Base-by-base conservation (phyloP, 1,140 invertebrate species). In the Chrysopa pallens region DNA sequence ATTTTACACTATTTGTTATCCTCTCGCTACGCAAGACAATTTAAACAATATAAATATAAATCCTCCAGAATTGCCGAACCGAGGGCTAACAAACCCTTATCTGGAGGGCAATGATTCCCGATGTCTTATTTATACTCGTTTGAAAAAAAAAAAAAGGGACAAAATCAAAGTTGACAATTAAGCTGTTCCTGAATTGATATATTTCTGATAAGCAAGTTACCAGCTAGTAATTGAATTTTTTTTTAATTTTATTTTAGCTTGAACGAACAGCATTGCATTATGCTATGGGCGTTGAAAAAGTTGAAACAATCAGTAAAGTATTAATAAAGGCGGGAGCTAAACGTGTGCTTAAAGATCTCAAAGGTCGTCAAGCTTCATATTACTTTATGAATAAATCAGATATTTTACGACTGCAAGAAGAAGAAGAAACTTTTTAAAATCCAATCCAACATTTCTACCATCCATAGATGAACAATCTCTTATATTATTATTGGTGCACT, bases 351-450 rank as follows among this genome's bases (percentile, higher is more conserved):
- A 88, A 88, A 60, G 88, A 92, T 65, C 66, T 91, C 56, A 86
- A 83, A 69, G 85, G 84, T 42, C 71, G 85, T 39, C 84, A 88
- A 54, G 84, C 86, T 1, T 84, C 80, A n/a, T 90, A 87, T 59
- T 92, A 90, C 58, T 91, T 86, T 53, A 84, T 90, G 72, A 89
- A 90, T 53, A 86, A 87, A 62, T 78, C 81, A 8, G 86, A 90
- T 47, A 88, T 91, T 50, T 59, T 80, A 39, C 66, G 74, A 42
- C 68, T 88, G n/a, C 80, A 86, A 60, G 80, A 85, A 53, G 82
- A 89, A 58, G 82, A 87, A 53, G 73, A 81, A 52, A 61, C 67
- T 7, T 69, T 62, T 48, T 63, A 57, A 51, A 14, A 33, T 33
- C 31, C 3, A 33, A 23, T 5, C 17, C 17, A 23, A 23, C 17